Percentiles rank a stretch among this genome's conserved stretches.
phyloP scores from a whole-genome alignment of 2,888 invertebrate genomes.

The Seladonia tumulorum region DNA sequence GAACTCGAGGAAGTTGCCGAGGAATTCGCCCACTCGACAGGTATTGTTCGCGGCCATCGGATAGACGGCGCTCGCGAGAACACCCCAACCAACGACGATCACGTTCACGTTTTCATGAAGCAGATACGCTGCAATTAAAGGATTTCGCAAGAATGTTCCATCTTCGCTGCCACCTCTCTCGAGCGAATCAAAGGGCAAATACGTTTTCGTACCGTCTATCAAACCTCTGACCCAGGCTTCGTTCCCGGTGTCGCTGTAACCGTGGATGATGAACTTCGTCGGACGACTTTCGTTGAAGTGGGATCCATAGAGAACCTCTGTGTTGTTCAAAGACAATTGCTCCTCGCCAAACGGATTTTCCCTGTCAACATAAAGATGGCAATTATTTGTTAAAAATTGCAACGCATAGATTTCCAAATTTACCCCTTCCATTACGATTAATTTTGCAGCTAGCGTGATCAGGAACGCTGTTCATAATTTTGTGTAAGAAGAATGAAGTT shows the following conservation, averaged over 20 bases:
- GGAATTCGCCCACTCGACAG: slow-evolving; percentile 76
- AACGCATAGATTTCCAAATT: no score
- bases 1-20: slow-evolving; percentile 77
- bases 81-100: slow-evolving; percentile 79
- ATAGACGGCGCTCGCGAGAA: slow-evolving; percentile 75
- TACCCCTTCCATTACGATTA: no score
- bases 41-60: slow-evolving; percentile 77
- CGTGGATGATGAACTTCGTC: slow-evolving; percentile 79
- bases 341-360: slow-evolving; percentile 80
- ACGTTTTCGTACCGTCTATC: slow-evolving; percentile 71
- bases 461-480: no score
- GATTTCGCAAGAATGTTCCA: not conserved
- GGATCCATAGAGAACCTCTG: slow-evolving; percentile 79
- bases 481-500: no score
- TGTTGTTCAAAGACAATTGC: slow-evolving; percentile 76
- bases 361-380: slow-evolving; percentile 45
- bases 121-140: slow-evolving; percentile 73
- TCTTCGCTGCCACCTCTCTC: not conserved
- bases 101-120: slow-evolving; percentile 79
- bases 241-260: slow-evolving; percentile 79
- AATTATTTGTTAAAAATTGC: no score
- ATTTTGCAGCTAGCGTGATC: no score
- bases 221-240: slow-evolving; percentile 78
- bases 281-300: slow-evolving; percentile 79
- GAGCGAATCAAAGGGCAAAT: not conserved